phyloP scores from a whole-genome alignment of 2,888 invertebrate genomes.

The Apotomis betuletana region DNA sequence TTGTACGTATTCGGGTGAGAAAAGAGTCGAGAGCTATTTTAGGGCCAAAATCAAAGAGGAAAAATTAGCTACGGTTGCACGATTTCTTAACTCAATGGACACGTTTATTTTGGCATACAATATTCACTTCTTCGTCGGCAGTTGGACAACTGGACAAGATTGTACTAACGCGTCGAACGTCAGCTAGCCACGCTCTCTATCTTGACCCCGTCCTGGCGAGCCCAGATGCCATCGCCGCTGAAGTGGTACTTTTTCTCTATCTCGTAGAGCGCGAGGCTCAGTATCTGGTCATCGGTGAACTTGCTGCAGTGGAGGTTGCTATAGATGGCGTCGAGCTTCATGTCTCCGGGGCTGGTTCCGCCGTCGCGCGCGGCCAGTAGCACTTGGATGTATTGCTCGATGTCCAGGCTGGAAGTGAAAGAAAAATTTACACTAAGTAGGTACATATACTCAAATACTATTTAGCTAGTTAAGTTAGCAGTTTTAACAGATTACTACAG shows the following conservation, averaged over 20 bases:
- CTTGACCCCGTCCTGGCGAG: slow-evolving; percentile 57
- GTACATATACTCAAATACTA: no score
- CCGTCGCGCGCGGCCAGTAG: slow-evolving; percentile 55
- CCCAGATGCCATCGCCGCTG: slow-evolving; percentile 89
- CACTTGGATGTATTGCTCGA: slow-evolving; percentile 59
- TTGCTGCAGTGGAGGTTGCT: slow-evolving; percentile 54
- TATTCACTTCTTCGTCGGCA: no score
- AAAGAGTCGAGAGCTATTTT: no score
- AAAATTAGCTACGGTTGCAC: no score
- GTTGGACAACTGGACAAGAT: not conserved
- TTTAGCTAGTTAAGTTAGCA: no score
- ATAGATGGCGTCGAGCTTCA: slow-evolving; percentile 55
- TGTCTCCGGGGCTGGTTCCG: slow-evolving; percentile 39
- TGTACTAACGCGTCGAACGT: slow-evolving; percentile 16
- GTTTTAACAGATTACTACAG: no score
- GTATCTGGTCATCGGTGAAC: slow-evolving; percentile 77
- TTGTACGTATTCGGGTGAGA: no score
- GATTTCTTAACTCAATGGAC: no score
- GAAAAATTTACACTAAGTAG: no score
- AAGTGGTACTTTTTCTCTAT: slow-evolving; percentile 89
- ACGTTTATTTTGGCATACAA: no score
- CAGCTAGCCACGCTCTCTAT: slow-evolving; percentile 44
- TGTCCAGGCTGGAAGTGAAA: slow-evolving; percentile 59
- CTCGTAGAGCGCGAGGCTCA: slow-evolving; percentile 87
- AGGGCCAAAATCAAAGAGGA: no score